Percentiles rank a stretch among this genome's conserved stretches.
Evolutionary conservation across 2,888 invertebrate species (phyloP).

Genomic region (Dasysyrphus albostriatus): DNA sequence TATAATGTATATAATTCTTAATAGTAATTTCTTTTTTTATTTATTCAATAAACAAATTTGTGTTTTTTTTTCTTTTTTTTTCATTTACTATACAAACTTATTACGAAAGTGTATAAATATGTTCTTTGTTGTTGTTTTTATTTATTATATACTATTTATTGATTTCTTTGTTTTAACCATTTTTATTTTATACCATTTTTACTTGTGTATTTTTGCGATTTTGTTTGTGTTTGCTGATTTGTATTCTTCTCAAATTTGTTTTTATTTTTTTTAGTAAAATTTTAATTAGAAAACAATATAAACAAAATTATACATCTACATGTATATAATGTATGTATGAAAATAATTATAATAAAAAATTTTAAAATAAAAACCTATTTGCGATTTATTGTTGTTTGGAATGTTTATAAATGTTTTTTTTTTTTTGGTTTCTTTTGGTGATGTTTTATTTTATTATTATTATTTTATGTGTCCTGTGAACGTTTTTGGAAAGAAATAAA

Average conservation of each 20-base stretch:
- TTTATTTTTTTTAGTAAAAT: conserved; percentile 52
- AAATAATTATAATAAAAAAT: conserved; percentile 31
- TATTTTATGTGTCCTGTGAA: conserved; percentile 77
- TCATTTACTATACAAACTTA: conserved; percentile 77
- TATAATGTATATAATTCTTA: conserved; percentile 76
- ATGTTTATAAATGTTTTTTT: conserved; percentile 54
- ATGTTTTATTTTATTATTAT: conserved; percentile 78
- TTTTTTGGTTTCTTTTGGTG: conserved; percentile 78
- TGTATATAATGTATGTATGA: neutral
- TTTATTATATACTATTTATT: conserved; percentile 67
- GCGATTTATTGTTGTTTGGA: conserved; percentile 73
- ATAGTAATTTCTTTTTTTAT: conserved; percentile 65
- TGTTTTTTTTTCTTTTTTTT: conserved; percentile 72
- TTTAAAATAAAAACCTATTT: conserved; percentile 53
- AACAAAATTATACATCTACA: conserved; percentile 12
- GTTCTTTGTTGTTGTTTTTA: conserved; percentile 76
- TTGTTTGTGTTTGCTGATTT: conserved; percentile 69
- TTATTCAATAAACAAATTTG: conserved; percentile 72
- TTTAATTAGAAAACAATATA: neutral
- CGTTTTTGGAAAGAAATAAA: conserved; percentile 81
- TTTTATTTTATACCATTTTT: conserved; percentile 65
- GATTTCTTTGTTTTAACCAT: conserved; percentile 75
- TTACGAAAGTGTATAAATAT: conserved; percentile 77
- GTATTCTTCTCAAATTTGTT: conserved; percentile 75
- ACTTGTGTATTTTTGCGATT: conserved; percentile 64